Base-by-base conservation (phyloP, 2,113 vertebrate species). In the Bothrops jararaca region DNA sequence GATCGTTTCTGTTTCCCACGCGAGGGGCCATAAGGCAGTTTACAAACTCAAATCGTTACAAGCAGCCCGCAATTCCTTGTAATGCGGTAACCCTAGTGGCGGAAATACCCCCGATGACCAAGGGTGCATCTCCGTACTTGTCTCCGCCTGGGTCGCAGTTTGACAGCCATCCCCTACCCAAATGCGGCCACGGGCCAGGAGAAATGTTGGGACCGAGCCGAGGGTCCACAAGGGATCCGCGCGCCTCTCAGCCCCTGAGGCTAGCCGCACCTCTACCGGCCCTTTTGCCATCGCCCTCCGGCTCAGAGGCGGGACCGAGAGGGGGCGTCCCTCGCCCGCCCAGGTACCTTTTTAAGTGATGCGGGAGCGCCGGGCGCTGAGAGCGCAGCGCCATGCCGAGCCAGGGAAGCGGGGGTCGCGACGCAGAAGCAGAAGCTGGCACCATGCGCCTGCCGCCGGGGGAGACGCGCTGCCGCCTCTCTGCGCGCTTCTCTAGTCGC, bases 401-500 rank as follows among this genome's bases (percentile, higher is more conserved):
- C 53, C 86, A 24, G 29, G 12, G 86, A 69, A 13, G 86, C 48
- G 86, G 57, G 20, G 85, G 64, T 45, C 91, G 91, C 91, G 18
- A 64, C 45, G 85, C 58, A 12, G 86, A 24, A 52, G 15, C n/a
- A 34, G 2, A 23, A 22, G 39, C 87, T 39, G 91, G 52, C 91
- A 85, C 39, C 60, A 92, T 89, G 98, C 96, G 97, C 96, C 95
- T 94, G 96, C 94, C 97, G 97, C 93, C 97, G 97, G 97, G 97
- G 98, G 99, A 99, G 99, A 98, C 98, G 97, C 97, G 97, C 97
- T 97, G 97, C 97, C 98, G 96, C 97, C 97, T 97, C 97, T 97
- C 97, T 98, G 93, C 95, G 97, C 95, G 97, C 97, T 93, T 97
- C 98, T 96, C 98, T 86, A 95, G 98, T 95, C 24, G 91, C 52